Base-by-base conservation (phyloP, 1,140 invertebrate genomes). In the Papilio dardanus region DNA sequence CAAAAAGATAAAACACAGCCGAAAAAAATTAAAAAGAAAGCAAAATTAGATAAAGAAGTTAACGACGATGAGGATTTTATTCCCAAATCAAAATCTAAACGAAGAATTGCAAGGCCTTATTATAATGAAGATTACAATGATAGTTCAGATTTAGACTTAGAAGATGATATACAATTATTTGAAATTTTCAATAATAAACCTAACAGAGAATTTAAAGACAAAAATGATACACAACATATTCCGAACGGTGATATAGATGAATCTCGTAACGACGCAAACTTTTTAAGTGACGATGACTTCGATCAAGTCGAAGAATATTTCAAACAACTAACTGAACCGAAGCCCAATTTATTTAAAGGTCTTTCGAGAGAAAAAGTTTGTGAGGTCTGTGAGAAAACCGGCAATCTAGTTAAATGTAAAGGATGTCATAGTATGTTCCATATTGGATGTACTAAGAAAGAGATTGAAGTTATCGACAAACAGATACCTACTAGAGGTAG, bases 381-480 rank as follows among this genome's bases (percentile, higher is more conserved):
- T 83, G 95, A 96, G 75, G 95, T 96, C 74, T 96, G 96, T 79
- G 95, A 96, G 77, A 94, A 93, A 82, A 87, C 94, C 5, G 94
- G 94, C 0, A 94, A 95, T 68, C 86, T 96, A 14, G 90, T 96
- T 0, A 95, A 96, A 82, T 97, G 96, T 81, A 95, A 95, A 85
- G 95, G 95, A 4, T 96, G 95, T 80, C 85, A 88, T 79, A 89
- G 89, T 1, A 94, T 92, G 82, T 95, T 93, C 79, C 95, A 96
- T 82, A 65, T 89, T 12, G 86, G 92, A 19, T 95, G 95, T 77
- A 85, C 87, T 28, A 90, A 83, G 28, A 91, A 90, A 71, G 77
- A 84, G 30, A 74, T 46, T 0, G 79, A 86, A 81, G 74, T 87
- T 14, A 73, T 85, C 6, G 87, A 88, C 80, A 76, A 75, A 0